Base-by-base conservation (phyloP, 1,140 invertebrate genomes). In the Drosophila punjabiensis region DNA sequence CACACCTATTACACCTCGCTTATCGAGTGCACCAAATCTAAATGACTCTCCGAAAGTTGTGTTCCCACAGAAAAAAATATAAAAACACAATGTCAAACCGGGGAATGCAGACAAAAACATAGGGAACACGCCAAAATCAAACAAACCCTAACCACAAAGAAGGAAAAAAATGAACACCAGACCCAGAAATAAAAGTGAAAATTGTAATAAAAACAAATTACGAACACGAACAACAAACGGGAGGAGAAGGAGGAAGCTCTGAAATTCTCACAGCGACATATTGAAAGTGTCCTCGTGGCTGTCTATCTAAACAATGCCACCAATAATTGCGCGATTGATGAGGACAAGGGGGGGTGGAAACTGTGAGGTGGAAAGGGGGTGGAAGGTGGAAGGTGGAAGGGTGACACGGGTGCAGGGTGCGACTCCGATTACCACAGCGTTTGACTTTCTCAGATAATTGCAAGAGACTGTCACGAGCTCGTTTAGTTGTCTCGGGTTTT, bases 191-290 rank as follows among this genome's bases (percentile, higher is more conserved):
- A 55, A 79, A 81, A 79, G 86, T 90, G 85, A 79, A 88, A 88
- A 88, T 88, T 88, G 82, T 88, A 90, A 90, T 88, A 70, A 90
- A 90, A 88, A 88, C 85, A 88, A 88, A 88, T 88, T 88, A 90
- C 66, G 30, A 71, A 71, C 85, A 84, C 68, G 77, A 78, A 84
- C 48, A 50, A 63, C 39, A 58, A 71, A 48, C 24, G 41, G 13
- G 66, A 60, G 48, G n/a, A 28, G 48, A 64, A 24, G 52, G 48
- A 64, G 32, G 52, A 71, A 59, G 45, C 55, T n/a, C 55, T 56
- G 55, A 67, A 71, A 78, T 73, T 79, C 69, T 58, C 56, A 71
- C 68, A 67, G 58, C 64, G 58, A 63, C 86, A 89, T 89, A 90
- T 90, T 91, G 86, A 71, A 69, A 43, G 74, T 76, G 77, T 81